Base-by-base conservation (phyloP, 2,888 invertebrate species). In the Cerastis rubricosa region DNA sequence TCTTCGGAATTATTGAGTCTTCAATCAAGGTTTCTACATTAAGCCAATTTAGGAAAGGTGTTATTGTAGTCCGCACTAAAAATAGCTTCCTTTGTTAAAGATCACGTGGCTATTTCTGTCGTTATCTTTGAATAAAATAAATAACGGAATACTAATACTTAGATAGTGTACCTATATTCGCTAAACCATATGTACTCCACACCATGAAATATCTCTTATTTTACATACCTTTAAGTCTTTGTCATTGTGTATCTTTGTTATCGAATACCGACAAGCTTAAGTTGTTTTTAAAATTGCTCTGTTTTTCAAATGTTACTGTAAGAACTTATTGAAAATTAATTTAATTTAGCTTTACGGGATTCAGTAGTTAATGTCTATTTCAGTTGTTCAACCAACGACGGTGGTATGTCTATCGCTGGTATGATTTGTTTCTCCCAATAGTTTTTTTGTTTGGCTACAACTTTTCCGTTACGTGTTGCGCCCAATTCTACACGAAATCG, bases 391-490 rank as follows among this genome's bases (percentile, higher is more conserved):
- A 54, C 25, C 9, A 63, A 45, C 14, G 17, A 17, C 17, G 8
- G 51, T 51, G 14, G 17, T 40, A 43, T 57, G 57, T 29, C 19
- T 40, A 1, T 43, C 14, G 19, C 25, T 59, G 8, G 14, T 49
- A 14, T n/a, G 43, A 47, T 68, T 67, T 67, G 47, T 49, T 1
- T 25, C 25, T 77, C 14, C 61, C 49, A 14, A 61, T 45, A 80
- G 43, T 35, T 14, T 65, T 47, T 49, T n/a, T 25, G 11, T 29
- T 22, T n/a, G 0, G 35, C 25, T 49, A 74, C 49, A 74, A 74
- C 43, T 75, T 65, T 75, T 75, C 59, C n/a, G 51, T 78, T 66
- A 65, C 75, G 49, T 81, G 65, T n/a, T 82, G 57, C 65, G 57
- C 35, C 59, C 49, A 75, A 66, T 66, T 66, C 59, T 19, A 45